A percentile compares a stretch with the other conserved stretches of the same genome.
These are phyloP conservation scores for Antigone vipio DNA, from an alignment of 2,113 vertebrate species.

Conservation along the genomic window DNA sequence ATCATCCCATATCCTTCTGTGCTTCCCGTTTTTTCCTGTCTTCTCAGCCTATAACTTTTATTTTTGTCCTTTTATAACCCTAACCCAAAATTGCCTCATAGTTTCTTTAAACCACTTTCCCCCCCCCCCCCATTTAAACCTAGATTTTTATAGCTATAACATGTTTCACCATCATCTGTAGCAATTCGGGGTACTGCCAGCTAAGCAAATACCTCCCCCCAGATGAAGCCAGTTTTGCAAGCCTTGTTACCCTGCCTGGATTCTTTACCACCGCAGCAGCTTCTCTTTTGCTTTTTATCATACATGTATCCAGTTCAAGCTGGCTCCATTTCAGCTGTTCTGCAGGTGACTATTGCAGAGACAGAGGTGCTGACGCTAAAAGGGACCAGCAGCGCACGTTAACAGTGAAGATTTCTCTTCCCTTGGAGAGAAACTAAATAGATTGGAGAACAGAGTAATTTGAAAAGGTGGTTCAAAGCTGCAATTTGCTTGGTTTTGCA, in stretches of 20 bases:
- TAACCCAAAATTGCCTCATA: not conserved
- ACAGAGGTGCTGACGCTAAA: not conserved
- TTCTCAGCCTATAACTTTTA: not conserved
- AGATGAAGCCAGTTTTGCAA: not conserved
- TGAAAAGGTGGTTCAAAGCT: not conserved
- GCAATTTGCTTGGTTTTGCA: not conserved
- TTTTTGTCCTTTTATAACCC: not conserved
- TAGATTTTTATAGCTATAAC: not conserved
- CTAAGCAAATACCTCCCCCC: not conserved
- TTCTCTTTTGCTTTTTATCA: not conserved
- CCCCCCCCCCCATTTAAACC: not conserved
- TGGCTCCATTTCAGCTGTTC: not conserved
- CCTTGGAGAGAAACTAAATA: not conserved
- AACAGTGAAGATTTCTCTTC: not conserved
- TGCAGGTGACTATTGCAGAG: not conserved
- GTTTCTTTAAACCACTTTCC: not conserved
- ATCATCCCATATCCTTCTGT: not conserved
- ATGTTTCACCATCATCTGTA: not conserved
- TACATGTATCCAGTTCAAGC: not conserved
- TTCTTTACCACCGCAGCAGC: not conserved
- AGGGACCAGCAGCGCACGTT: accelerated
- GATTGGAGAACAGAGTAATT: not conserved
- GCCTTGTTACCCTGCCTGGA: not conserved
- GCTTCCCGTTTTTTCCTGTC: not conserved
- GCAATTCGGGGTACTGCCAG: not conserved